Percentiles rank a stretch among this genome's conserved stretches.
phyloP scores from a whole-genome alignment of 2,888 invertebrate species.

The Drosophila macrothrix region DNA sequence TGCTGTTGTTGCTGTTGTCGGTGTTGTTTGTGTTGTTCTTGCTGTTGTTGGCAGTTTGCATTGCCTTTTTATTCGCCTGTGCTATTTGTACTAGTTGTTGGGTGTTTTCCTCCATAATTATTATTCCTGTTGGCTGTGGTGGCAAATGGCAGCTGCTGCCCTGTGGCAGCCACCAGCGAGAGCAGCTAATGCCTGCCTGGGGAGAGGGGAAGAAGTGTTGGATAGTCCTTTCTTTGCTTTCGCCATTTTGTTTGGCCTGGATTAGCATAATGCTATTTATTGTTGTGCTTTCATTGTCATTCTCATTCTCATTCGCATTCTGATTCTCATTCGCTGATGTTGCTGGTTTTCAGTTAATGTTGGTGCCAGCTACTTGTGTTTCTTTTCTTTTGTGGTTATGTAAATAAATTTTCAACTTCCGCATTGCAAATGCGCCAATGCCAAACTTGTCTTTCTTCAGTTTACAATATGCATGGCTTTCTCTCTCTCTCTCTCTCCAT shows the following conservation, averaged over 20 bases:
- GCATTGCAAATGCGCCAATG: slow-evolving; percentile 58
- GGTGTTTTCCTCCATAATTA: slow-evolving; percentile 65
- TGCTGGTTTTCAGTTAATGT: slow-evolving; percentile 67
- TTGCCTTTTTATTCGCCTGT: slow-evolving; percentile 25
- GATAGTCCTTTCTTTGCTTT: slow-evolving; percentile 67
- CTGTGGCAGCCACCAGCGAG: neutral
- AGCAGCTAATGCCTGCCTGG: slow-evolving; percentile 43
- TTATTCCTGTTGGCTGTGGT: slow-evolving; percentile 57
- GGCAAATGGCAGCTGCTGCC: slow-evolving; percentile 64
- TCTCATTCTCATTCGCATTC: slow-evolving; percentile 37
- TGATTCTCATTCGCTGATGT: slow-evolving; percentile 15
- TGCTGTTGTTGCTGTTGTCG: slow-evolving; percentile 13
- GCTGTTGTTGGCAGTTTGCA: slow-evolving; percentile 35
- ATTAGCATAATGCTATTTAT: slow-evolving; percentile 82
- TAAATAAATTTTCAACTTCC: slow-evolving; percentile 69
- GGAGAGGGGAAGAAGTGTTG: neutral
- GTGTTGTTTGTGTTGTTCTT: slow-evolving; percentile 25
- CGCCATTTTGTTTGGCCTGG: slow-evolving; percentile 81
- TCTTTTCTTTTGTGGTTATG: slow-evolving; percentile 69
- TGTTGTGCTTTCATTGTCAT: slow-evolving; percentile 76
- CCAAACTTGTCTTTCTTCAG: slow-evolving; percentile 34
- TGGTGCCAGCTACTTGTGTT: slow-evolving; percentile 66
- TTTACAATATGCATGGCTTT: slow-evolving; percentile 37
- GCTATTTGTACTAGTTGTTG: slow-evolving; percentile 13
- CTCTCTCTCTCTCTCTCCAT: neutral